Conservation (phyloP, 2,888 invertebrate species). For the Aphidoletes aphidimyza region DNA sequence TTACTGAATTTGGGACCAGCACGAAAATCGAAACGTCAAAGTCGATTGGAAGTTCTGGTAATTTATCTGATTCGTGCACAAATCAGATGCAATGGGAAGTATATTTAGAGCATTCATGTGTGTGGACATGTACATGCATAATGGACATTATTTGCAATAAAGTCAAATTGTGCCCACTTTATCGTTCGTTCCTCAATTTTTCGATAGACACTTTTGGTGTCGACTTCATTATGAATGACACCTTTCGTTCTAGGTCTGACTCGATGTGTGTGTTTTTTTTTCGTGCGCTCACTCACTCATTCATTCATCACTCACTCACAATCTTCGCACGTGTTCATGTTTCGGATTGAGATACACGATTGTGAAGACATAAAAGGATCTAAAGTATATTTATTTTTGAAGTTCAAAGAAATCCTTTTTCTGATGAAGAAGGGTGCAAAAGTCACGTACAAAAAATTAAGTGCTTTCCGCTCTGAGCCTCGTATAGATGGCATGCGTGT, state of each 20-base stretch:
- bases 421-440: slow-evolving; percentile 30
- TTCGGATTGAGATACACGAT: too few species aligned
- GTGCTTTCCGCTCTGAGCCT: background rate
- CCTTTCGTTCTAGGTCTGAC: background rate
- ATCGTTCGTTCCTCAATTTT: background rate
- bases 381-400: background rate
- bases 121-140: too few species aligned
- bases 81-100: too few species aligned
- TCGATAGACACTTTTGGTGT: slow-evolving; percentile 3
- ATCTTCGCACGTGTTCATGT: too few species aligned
- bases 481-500: background rate
- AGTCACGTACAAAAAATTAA: slow-evolving; percentile 38
- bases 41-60: too few species aligned
- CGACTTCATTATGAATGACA: slow-evolving; percentile 25
- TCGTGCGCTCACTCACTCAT: too few species aligned
- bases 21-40: too few species aligned
- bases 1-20: too few species aligned
- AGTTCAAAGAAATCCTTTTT: slow-evolving; percentile 11
- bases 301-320: too few species aligned
- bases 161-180: background rate
- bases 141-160: background rate
- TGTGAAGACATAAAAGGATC: slow-evolving; percentile 14
- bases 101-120: too few species aligned
- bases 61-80: too few species aligned
- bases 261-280: background rate